These are phyloP conservation scores for Eristalis pertinax DNA, from an alignment of 2,888 invertebrate genomes.

Conservation along the genomic window DNA sequence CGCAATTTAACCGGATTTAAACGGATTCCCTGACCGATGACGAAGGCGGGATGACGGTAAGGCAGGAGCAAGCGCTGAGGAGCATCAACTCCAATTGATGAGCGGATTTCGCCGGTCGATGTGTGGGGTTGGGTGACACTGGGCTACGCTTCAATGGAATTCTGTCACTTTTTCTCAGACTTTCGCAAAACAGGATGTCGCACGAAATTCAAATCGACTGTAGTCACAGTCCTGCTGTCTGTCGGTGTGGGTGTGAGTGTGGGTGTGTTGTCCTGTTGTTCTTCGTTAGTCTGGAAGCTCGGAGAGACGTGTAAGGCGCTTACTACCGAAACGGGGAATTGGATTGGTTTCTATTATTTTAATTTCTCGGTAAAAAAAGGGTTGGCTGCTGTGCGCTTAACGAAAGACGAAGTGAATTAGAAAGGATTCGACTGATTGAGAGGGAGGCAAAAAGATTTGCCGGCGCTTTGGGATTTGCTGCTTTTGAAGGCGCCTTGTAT, in stretches of 20 bases:
- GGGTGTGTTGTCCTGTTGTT: background rate
- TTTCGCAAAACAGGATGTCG: conserved; percentile 51
- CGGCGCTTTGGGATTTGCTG: conserved; percentile 34
- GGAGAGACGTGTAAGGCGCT: conserved; percentile 51
- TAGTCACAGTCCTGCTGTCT: conserved; percentile 1
- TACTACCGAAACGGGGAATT: conserved; percentile 45
- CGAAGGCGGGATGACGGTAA: background rate
- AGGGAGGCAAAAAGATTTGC: conserved; percentile 15
- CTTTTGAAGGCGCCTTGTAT: conserved; percentile 1
- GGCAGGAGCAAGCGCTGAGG: conserved; percentile 25
- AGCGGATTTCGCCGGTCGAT: conserved; percentile 49
- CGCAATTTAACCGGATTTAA: conserved; percentile 71
- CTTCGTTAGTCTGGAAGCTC: conserved; percentile 5
- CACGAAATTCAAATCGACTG: conserved; percentile 59
- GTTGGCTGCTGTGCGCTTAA: background rate
- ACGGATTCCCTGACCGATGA: conserved; percentile 60
- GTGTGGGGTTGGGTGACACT: conserved; percentile 25
- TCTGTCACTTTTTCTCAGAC: conserved; percentile 58
- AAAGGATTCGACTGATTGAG: conserved; percentile 27
- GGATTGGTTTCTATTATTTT: conserved; percentile 70
- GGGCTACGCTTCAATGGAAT: conserved; percentile 36
- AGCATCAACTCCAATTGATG: conserved; percentile 53
- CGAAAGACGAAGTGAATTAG: conserved; percentile 35
- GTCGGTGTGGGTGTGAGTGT: background rate
- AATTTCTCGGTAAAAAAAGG: conserved; percentile 43